These are phyloP conservation scores for Indri indri DNA, from an alignment of 2,113 vertebrate species.

Conservation along the genomic window DNA sequence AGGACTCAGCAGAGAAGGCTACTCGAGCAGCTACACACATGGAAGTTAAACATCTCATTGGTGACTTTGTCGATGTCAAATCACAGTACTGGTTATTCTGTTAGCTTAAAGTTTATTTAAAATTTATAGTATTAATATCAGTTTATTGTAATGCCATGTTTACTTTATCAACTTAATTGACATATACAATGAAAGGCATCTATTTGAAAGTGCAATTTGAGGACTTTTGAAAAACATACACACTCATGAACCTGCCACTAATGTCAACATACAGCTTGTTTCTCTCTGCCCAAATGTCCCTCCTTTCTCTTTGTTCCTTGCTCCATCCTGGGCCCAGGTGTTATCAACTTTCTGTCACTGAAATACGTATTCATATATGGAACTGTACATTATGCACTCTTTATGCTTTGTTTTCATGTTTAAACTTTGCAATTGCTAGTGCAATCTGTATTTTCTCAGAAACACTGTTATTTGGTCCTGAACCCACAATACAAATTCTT, in stretches of 20 bases:
- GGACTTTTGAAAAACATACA: neutral
- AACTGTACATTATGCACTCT: neutral
- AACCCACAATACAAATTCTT: neutral
- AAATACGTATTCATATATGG: neutral
- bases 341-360: neutral
- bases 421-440: neutral
- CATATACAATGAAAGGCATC: neutral
- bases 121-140: neutral
- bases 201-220: neutral
- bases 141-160: neutral
- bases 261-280: neutral
- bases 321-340: neutral
- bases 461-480: neutral
- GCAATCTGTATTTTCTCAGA: neutral
- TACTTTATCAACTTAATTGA: neutral
- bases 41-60: rapidly evolving
- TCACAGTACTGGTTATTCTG: too few species aligned
- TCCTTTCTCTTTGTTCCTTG: too few species aligned
- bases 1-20: rapidly evolving
- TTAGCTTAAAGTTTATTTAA: neutral
- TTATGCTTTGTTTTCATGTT: neutral
- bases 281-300: too few species aligned
- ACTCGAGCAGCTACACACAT: rapidly evolving
- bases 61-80: neutral
- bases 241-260: neutral